phyloP scores from a whole-genome alignment of 2,113 vertebrate species.

The Salvator merianae region DNA sequence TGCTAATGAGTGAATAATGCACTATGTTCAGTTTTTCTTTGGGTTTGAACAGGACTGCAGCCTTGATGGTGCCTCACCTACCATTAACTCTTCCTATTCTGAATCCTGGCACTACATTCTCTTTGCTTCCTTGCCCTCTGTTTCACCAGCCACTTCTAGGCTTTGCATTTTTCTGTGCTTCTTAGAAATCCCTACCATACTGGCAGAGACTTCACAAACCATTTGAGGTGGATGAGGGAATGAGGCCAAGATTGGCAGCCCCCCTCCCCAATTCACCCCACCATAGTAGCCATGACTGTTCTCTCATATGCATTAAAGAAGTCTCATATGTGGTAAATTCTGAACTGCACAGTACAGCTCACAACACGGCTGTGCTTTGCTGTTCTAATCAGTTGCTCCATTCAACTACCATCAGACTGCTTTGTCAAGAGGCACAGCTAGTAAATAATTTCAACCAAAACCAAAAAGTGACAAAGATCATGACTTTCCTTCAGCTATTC shows the following conservation, averaged over 20 bases:
- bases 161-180: neutral
- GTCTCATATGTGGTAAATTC: neutral
- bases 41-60: too few relatives aligned
- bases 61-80: too few relatives aligned
- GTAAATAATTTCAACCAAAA: slow-evolving; percentile 6
- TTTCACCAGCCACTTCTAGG: neutral
- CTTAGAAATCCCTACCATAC: neutral
- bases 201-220: too few relatives aligned
- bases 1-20: too few relatives aligned
- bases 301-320: neutral
- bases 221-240: too few relatives aligned
- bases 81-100: too few relatives aligned
- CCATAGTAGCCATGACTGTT: neutral
- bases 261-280: too few relatives aligned
- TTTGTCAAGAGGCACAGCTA: slow-evolving; percentile 33
- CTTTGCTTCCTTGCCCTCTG: too few relatives aligned
- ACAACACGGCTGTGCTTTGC: slow-evolving; percentile 4
- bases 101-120: too few relatives aligned
- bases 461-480: neutral
- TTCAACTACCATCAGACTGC: slow-evolving; percentile 32
- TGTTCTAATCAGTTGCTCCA: slow-evolving; percentile 36
- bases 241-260: neutral
- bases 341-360: neutral
- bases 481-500: neutral
- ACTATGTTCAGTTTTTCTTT: too few relatives aligned